Conservation (phyloP, 2,888 invertebrate species). For the Tipula helvola region DNA sequence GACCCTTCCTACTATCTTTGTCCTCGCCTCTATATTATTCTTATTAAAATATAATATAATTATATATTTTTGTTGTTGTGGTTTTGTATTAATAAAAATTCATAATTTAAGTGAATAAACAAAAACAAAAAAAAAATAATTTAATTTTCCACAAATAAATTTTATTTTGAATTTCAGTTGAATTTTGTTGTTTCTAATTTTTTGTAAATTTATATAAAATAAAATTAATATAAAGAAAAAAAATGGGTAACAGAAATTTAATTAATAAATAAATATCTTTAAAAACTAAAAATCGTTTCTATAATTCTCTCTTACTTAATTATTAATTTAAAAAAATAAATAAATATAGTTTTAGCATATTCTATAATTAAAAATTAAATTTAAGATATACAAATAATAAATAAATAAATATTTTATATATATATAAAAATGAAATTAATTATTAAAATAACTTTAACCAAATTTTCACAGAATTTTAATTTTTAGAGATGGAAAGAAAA, state of each 20-base stretch:
- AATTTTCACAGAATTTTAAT: not conserved
- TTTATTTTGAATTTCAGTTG: not conserved
- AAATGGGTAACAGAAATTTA: not conserved
- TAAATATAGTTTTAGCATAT: not conserved
- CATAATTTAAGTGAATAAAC: not conserved
- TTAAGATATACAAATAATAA: not conserved
- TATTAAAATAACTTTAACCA: not conserved
- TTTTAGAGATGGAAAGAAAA: not conserved
- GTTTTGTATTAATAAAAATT: not conserved
- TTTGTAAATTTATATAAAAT: not conserved
- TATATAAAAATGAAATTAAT: not conserved
- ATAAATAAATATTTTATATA: not conserved
- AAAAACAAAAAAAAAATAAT: not conserved
- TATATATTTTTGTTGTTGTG: not conserved
- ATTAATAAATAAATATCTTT: not conserved
- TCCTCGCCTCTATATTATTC: not conserved
- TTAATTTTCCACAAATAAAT: not conserved
- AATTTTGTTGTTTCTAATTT: not conserved
- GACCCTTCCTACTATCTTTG: not conserved
- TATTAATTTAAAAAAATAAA: not conserved
- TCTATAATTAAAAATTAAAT: not conserved
- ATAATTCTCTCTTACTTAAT: constrained; percentile 4
- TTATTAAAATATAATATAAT: not conserved
- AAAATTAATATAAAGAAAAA: not conserved
- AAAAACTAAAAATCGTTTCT: not conserved